A percentile compares a stretch with the other conserved stretches of the same genome.
These are phyloP conservation scores for Pedetes capensis DNA, from an alignment of 2,113 vertebrate species.

Conservation along the genomic window DNA sequence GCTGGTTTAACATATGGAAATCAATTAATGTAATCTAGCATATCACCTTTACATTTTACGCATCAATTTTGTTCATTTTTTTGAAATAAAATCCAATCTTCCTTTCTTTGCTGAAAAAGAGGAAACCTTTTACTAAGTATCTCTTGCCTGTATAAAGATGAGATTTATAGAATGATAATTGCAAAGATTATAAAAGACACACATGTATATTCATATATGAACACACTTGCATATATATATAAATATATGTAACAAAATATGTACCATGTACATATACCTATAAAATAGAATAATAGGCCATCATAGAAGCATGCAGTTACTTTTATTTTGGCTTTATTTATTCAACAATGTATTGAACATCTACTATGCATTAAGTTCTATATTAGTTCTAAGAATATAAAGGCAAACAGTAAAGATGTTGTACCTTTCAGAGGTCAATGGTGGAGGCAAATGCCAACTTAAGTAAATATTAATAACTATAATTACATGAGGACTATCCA, in stretches of 20 bases:
- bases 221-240: neutral
- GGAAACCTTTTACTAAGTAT: conserved; percentile 55
- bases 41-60: conserved; percentile 70
- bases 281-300: neutral
- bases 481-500: neutral
- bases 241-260: neutral
- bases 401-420: neutral
- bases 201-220: neutral
- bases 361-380: neutral
- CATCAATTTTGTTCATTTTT: conserved; percentile 66
- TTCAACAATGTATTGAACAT: neutral
- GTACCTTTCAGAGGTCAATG: neutral
- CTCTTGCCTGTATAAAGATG: neutral
- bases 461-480: conserved; percentile 15
- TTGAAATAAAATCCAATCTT: conserved; percentile 66
- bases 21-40: too few species aligned
- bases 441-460: neutral
- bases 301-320: neutral
- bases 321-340: neutral
- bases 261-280: neutral
- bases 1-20: too few species aligned
- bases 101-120: conserved; percentile 42
- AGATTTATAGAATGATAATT: neutral
- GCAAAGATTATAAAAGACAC: neutral
- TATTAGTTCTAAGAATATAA: neutral